Evolutionary conservation across 2,888 invertebrate genomes (phyloP).

Genomic region (Rugalucina vietnamica): DNA sequence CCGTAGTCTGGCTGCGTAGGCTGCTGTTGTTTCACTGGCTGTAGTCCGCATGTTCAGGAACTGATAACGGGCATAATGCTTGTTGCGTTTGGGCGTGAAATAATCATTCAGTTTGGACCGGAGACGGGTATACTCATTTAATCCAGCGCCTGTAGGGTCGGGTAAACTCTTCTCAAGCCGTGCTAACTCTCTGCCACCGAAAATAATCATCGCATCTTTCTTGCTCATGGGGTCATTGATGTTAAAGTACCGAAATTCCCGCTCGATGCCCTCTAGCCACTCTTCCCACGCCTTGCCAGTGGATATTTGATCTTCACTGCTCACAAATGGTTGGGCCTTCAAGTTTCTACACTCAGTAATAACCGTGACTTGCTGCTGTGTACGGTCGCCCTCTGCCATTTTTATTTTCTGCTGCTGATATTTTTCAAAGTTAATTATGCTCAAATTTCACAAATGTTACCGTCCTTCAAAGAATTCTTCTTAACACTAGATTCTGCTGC

Average conservation of each 20-base stretch:
- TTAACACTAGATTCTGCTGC: too few species aligned
- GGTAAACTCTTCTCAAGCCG: not conserved
- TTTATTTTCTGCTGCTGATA: too few species aligned
- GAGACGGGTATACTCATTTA: too few species aligned
- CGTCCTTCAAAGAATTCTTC: too few species aligned
- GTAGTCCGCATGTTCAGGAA: not conserved
- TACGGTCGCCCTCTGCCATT: too few species aligned
- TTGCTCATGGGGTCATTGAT: not conserved
- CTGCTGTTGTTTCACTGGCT: not conserved
- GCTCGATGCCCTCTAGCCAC: not conserved
- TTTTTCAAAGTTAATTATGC: too few species aligned
- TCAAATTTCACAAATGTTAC: too few species aligned
- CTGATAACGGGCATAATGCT: not conserved
- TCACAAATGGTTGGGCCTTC: not conserved
- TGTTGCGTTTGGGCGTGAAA: not conserved
- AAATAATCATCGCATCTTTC: not conserved
- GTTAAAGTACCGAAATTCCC: not conserved
- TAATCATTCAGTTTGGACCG: too few species aligned
- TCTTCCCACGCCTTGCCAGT: not conserved
- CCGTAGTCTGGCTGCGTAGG: not conserved
- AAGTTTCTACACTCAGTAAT: too few species aligned
- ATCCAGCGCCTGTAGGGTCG: too few species aligned
- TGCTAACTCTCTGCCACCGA: not conserved
- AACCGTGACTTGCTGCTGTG: too few species aligned
- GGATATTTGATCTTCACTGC: not conserved